phyloP scores from a whole-genome alignment of 2,888 invertebrate genomes.

The Hydriomena furcata region DNA sequence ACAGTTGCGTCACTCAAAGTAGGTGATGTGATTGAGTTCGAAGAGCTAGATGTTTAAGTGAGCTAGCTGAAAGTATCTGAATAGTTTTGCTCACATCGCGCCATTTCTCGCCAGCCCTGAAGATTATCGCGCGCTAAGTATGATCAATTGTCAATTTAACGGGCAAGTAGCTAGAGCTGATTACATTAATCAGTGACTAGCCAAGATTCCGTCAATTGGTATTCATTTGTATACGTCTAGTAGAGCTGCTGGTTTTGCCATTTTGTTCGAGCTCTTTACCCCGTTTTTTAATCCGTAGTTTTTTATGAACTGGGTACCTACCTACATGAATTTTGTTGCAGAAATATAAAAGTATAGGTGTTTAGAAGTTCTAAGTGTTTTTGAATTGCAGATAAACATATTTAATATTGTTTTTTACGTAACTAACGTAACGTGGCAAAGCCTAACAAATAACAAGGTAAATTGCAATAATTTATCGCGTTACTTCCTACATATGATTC shows the following conservation, averaged over 20 bases:
- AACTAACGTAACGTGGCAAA: background rate
- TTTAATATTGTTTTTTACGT: background rate
- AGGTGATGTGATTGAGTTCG: too few species aligned
- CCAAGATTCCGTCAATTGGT: conserved; percentile 51
- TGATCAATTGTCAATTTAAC: conserved; percentile 78
- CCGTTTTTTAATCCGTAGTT: too few species aligned
- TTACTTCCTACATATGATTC: conserved; percentile 51
- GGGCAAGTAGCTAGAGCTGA: conserved; percentile 64
- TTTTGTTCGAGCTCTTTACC: background rate
- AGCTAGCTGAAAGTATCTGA: conserved; percentile 12
- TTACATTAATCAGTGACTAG: conserved; percentile 59
- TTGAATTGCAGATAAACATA: background rate
- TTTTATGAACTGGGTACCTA: too few species aligned
- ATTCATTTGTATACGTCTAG: conserved; percentile 41
- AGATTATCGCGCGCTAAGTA: conserved; percentile 74
- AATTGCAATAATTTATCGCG: conserved; percentile 32
- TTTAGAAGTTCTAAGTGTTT: too few species aligned
- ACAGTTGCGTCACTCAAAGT: too few species aligned
- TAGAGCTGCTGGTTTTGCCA: background rate
- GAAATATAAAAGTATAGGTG: too few species aligned
- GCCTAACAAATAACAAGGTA: conserved; percentile 12
- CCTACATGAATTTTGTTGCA: too few species aligned
- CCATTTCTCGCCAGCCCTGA: conserved; percentile 46
- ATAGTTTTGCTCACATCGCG: conserved; percentile 21
- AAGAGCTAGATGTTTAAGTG: conserved; percentile 21